Conservation (phyloP, 2,888 invertebrate genomes). For the Kryphioiulus occultus region DNA sequence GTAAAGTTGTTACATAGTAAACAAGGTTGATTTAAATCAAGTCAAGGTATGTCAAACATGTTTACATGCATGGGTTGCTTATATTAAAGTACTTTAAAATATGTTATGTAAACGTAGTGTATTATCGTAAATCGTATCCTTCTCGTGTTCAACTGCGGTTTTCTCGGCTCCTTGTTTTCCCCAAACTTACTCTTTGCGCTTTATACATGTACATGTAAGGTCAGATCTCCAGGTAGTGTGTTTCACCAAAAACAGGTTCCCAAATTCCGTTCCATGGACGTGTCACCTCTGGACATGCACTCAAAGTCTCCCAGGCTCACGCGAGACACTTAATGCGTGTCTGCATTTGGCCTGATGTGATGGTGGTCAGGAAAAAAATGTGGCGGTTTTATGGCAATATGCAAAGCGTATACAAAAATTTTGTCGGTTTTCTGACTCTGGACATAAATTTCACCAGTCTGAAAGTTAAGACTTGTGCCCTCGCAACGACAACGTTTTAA, state of each 20-base stretch:
- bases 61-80: too few relatives aligned
- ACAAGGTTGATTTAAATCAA: too few relatives aligned
- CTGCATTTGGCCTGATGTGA: neutral
- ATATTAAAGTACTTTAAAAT: too few relatives aligned
- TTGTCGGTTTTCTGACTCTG: too few relatives aligned
- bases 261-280: constrained; percentile 4
- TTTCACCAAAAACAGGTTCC: neutral
- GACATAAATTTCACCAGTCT: neutral
- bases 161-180: too few relatives aligned
- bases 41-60: too few relatives aligned
- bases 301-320: neutral
- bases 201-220: neutral
- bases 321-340: neutral
- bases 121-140: too few relatives aligned
- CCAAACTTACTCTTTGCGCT: too few relatives aligned
- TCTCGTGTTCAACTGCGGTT: too few relatives aligned
- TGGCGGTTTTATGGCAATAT: neutral
- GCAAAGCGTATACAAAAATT: too few relatives aligned
- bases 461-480: neutral
- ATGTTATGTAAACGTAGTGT: too few relatives aligned
- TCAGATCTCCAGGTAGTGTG: neutral
- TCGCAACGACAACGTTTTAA: neutral
- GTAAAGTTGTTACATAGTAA: too few relatives aligned
- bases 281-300: neutral
- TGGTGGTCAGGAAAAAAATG: neutral